A percentile compares a stretch with the other conserved stretches of the same genome.
These are phyloP conservation scores for Junonia oenone DNA, from an alignment of 2,888 invertebrate species.

Conservation along the genomic window DNA sequence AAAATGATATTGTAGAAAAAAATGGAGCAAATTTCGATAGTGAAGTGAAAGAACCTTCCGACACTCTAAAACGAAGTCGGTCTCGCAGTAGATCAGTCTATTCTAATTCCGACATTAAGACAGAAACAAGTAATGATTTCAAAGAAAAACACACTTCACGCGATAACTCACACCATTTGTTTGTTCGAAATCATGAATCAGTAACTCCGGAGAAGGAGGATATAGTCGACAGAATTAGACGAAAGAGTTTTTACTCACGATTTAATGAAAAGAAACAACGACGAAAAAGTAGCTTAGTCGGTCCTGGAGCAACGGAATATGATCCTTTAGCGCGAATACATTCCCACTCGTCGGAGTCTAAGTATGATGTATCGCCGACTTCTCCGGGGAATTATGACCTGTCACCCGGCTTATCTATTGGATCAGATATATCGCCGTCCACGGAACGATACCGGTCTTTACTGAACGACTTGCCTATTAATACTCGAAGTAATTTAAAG, in stretches of 20 bases:
- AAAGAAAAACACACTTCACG: conserved; percentile 52
- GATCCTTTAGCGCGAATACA: conserved; percentile 70
- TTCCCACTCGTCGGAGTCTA: conserved; percentile 51
- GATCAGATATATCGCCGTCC: conserved; percentile 64
- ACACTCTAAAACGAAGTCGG: conserved; percentile 52
- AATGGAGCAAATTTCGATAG: conserved; percentile 46
- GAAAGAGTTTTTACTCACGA: conserved; percentile 93
- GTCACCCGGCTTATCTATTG: conserved; percentile 61
- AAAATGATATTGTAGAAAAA: conserved; percentile 49
- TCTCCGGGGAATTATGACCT: conserved; percentile 61
- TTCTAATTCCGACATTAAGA: conserved; percentile 74
- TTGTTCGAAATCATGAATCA: conserved; percentile 65
- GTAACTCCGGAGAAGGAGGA: conserved; percentile 82
- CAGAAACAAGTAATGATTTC: conserved; percentile 51
- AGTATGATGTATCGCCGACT: conserved; percentile 60
- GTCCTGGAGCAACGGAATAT: conserved; percentile 80
- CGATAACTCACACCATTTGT: conserved; percentile 51
- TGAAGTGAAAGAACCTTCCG: conserved; percentile 38
- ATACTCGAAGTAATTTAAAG: conserved; percentile 53
- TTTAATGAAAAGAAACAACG: conserved; percentile 91
- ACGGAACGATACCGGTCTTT: conserved; percentile 67
- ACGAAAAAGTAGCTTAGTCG: conserved; percentile 83
- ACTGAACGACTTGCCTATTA: conserved; percentile 54
- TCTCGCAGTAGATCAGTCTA: conserved; percentile 65
- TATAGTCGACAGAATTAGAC: conserved; percentile 90